A percentile compares a stretch with the other conserved stretches of the same genome.
These are phyloP conservation scores for Anthrax anthrax DNA, from an alignment of 2,888 invertebrate genomes.

Conservation along the genomic window DNA sequence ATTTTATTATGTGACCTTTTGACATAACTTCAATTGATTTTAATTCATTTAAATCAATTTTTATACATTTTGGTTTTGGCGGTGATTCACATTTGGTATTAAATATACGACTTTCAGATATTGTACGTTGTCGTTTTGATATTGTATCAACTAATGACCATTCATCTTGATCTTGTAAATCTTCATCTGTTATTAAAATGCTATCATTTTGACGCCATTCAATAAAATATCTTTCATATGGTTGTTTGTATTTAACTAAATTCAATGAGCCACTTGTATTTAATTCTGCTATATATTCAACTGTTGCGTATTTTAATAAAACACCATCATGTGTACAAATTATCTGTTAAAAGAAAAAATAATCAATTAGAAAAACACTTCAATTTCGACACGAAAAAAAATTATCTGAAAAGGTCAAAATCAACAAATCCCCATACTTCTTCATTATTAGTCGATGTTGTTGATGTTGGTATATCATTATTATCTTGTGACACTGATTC, in stretches of 20 bases:
- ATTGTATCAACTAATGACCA: constrained; percentile 73
- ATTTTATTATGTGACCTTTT: constrained; percentile 41
- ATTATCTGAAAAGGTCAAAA: background rate
- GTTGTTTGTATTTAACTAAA: constrained; percentile 29
- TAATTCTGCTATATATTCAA: constrained; percentile 45
- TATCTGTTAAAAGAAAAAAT: constrained; percentile 38
- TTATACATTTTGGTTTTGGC: constrained; percentile 36
- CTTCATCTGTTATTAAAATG: constrained; percentile 55
- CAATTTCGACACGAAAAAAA: too few relatives aligned
- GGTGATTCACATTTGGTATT: constrained; percentile 24
- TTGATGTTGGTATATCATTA: background rate
- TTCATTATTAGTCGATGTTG: background rate
- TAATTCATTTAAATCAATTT: constrained; percentile 46
- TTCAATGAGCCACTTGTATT: constrained; percentile 38
- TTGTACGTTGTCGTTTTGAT: constrained; percentile 28
- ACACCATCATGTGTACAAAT: constrained; percentile 70
- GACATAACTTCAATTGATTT: constrained; percentile 47
- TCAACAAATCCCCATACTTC: background rate
- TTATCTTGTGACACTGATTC: background rate
- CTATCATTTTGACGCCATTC: constrained; percentile 72
- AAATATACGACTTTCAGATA: constrained; percentile 30
- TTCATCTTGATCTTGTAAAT: constrained; percentile 60
- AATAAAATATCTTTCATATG: constrained; percentile 43
- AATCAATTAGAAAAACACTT: background rate
- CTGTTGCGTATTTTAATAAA: constrained; percentile 49